Conservation (phyloP, 2,888 invertebrate genomes). For the Serripes groenlandicus region DNA sequence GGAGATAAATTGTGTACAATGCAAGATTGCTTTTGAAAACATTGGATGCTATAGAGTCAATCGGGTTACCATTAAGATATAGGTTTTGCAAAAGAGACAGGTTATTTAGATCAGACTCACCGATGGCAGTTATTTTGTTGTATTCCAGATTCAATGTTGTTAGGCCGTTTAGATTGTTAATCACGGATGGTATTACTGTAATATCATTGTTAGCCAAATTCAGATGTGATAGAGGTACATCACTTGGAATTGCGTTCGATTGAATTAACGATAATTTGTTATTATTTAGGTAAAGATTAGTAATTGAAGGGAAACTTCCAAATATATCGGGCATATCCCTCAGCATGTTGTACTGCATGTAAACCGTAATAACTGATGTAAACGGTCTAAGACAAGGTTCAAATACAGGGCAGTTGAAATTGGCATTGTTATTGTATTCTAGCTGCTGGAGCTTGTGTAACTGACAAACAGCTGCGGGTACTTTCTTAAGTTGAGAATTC, state of each 20-base stretch:
- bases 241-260: not conserved
- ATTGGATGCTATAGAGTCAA: not conserved
- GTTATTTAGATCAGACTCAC: not conserved
- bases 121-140: not conserved
- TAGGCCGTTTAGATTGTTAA: not conserved
- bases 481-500: not conserved
- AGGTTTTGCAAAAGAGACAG: not conserved
- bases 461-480: not conserved
- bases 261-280: not conserved
- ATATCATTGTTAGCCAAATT: not conserved
- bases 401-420: not conserved
- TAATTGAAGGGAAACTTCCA: not conserved
- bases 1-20: not conserved
- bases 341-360: not conserved
- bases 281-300: not conserved
- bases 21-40: not conserved
- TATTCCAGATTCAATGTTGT: not conserved
- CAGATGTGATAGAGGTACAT: not conserved
- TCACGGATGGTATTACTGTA: not conserved
- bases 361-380: not conserved
- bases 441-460: not conserved
- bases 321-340: not conserved
- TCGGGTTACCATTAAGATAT: not conserved
- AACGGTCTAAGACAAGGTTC: not conserved
- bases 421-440: not conserved